These are phyloP conservation scores for Nipponacmea schrenckii DNA, from an alignment of 2,888 invertebrate species.

Conservation along the genomic window DNA sequence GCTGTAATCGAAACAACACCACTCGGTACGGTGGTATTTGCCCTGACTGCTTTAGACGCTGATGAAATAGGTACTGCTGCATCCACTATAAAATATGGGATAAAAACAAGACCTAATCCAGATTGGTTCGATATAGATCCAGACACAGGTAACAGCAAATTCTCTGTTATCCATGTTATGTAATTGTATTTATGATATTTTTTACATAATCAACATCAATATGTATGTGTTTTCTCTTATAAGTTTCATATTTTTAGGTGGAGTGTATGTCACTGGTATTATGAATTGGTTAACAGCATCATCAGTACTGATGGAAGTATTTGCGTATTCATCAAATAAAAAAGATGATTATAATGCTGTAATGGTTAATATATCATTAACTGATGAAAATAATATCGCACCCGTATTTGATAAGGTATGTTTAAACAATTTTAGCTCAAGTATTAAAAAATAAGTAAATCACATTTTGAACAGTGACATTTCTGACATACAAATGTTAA, in stretches of 20 bases:
- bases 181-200: no score
- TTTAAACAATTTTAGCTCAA: no score
- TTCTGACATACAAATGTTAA: no score
- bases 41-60: slow-evolving; percentile 39
- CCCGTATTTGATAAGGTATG: slow-evolving; percentile 15
- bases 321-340: slow-evolving; percentile 24
- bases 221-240: no score
- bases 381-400: slow-evolving; percentile 2
- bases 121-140: slow-evolving; percentile 39
- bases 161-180: no score
- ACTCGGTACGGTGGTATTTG: slow-evolving; percentile 31
- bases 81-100: neutral
- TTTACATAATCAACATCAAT: no score
- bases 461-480: no score
- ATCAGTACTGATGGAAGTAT: slow-evolving; percentile 27
- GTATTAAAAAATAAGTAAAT: no score
- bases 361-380: neutral
- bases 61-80: slow-evolving; percentile 39
- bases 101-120: neutral
- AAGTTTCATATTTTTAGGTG: neutral
- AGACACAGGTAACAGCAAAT: slow-evolving; percentile 44
- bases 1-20: slow-evolving; percentile 34
- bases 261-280: slow-evolving; percentile 20
- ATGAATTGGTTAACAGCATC: slow-evolving; percentile 32
- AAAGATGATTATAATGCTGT: neutral